Percentiles rank a stretch among this genome's conserved stretches.
phyloP scores from a whole-genome alignment of 92 coral and sea anemone species.

The Virgularia gustaviana region DNA sequence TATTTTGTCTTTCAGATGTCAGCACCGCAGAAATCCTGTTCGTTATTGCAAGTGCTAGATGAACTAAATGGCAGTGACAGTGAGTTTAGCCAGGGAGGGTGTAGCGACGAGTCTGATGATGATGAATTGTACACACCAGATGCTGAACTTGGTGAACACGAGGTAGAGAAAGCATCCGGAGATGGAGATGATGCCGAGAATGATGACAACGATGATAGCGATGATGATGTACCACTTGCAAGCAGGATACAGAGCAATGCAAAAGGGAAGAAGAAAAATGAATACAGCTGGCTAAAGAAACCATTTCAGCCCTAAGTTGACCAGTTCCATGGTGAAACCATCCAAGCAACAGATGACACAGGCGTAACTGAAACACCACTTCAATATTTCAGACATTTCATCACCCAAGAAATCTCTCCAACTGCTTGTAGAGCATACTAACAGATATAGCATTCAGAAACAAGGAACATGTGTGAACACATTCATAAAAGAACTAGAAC shows the following conservation, averaged over 20 bases:
- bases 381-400: not conserved
- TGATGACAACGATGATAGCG: not conserved
- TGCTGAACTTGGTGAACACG: not conserved
- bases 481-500: slow-evolving; percentile 11
- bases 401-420: slow-evolving; percentile 6
- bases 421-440: not conserved
- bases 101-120: slow-evolving; percentile 10
- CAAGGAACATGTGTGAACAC: not conserved
- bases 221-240: slow-evolving; percentile 28
- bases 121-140: slow-evolving; percentile 9
- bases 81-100: not conserved
- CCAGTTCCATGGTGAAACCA: not conserved
- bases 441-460: slow-evolving; percentile 15
- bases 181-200: not conserved
- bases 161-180: not conserved
- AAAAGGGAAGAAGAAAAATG: slow-evolving; percentile 1
- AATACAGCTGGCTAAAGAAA: slow-evolving; percentile 1
- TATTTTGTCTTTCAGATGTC: no score
- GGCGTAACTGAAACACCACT: slow-evolving; percentile 1
- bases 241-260: not conserved
- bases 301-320: not conserved
- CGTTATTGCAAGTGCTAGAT: not conserved
- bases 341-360: not conserved
- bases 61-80: slow-evolving; percentile 1
- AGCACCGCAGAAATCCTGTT: no score